phyloP scores from a whole-genome alignment of 2,888 invertebrate genomes.

The Apodemia hepburni region DNA sequence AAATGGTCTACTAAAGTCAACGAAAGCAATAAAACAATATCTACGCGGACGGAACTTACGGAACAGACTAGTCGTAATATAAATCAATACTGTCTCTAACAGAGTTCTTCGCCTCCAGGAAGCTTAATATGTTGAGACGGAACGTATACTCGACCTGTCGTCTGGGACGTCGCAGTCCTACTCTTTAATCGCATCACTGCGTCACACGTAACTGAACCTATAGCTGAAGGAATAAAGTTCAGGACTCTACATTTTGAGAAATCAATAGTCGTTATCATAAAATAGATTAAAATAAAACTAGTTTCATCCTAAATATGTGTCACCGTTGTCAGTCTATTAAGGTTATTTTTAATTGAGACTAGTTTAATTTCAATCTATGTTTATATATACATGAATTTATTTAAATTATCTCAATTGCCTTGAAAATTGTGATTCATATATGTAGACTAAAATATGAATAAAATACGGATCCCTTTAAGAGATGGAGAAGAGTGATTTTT shows the following conservation, averaged over 20 bases:
- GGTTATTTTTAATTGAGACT: too few species aligned
- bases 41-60: not conserved
- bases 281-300: too few species aligned
- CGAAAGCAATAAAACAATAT: not conserved
- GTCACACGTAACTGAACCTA: not conserved
- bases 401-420: too few species aligned
- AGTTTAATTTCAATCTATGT: too few species aligned
- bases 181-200: not conserved
- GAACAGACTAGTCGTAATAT: not conserved
- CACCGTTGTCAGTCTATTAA: too few species aligned
- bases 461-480: too few species aligned
- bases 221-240: not conserved
- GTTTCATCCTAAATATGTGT: too few species aligned
- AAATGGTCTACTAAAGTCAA: too few species aligned
- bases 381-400: too few species aligned
- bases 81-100: constrained; percentile 8
- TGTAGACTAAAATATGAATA: too few species aligned
- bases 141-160: not conserved
- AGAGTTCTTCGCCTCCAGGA: constrained; percentile 14
- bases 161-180: not conserved
- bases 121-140: constrained; percentile 7
- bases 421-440: too few species aligned
- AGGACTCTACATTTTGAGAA: not conserved
- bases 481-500: too few species aligned
- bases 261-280: not conserved